These are phyloP conservation scores for Cydia amplana DNA, from an alignment of 1,140 invertebrate genomes.

Conservation along the genomic window DNA sequence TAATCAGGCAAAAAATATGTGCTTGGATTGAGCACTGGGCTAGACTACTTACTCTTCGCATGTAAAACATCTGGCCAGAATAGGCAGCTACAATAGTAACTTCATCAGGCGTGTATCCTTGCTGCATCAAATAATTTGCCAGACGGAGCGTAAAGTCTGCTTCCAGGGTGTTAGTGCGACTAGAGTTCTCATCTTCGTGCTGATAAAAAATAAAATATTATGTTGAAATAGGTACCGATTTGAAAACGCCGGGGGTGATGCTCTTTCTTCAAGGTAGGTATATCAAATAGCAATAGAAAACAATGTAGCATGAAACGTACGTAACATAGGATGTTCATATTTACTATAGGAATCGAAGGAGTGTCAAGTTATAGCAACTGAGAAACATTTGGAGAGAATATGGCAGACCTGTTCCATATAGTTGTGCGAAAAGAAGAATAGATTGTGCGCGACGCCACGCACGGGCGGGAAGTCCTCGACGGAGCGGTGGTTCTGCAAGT, in stretches of 20 bases:
- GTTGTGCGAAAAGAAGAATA: conserved; percentile 83
- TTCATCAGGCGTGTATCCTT: conserved; percentile 80
- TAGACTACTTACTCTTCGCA: conserved; percentile 61
- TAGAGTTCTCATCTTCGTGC: conserved; percentile 74
- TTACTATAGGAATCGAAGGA: no score
- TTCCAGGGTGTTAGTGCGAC: conserved; percentile 82
- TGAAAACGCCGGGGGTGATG: no score
- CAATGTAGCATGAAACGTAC: no score
- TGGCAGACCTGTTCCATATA: conserved; percentile 69
- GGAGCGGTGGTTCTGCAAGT: conserved; percentile 79
- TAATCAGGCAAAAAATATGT: no score
- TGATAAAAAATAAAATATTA: conserved; percentile 41
- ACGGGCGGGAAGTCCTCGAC: conserved; percentile 79
- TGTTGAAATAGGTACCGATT: no score
- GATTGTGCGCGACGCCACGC: conserved; percentile 75
- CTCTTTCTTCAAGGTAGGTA: no score
- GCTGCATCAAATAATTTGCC: conserved; percentile 81
- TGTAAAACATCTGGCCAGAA: conserved; percentile 82
- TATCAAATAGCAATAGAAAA: no score
- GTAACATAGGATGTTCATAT: no score
- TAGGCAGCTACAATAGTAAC: conserved; percentile 86
- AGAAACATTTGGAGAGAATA: not conserved
- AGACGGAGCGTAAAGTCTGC: conserved; percentile 80
- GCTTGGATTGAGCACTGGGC: no score
- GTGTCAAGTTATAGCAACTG: no score